Conservation (phyloP, 1,140 invertebrate species). For the Camponotus floridanus region DNA sequence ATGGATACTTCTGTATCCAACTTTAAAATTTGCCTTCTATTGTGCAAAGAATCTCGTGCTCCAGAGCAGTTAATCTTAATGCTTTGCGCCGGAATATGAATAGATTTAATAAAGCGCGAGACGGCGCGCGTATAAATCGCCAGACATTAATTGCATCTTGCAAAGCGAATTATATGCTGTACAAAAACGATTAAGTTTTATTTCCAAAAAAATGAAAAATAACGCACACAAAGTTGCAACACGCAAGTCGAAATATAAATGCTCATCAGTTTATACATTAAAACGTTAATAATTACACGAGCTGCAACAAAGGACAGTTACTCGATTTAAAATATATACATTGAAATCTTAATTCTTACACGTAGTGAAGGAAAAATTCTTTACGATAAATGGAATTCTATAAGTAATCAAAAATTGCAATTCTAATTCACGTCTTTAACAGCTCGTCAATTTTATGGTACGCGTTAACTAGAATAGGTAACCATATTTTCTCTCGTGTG, state of each 20-base stretch:
- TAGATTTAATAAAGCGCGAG: slow-evolving; percentile 45
- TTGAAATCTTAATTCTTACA: background rate
- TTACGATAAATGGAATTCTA: background rate
- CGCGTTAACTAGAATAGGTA: slow-evolving; percentile 35
- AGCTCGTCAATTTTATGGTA: slow-evolving; percentile 28
- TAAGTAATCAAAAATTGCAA: slow-evolving; percentile 36
- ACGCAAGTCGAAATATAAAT: background rate
- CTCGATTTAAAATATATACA: background rate
- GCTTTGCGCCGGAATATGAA: slow-evolving; percentile 28
- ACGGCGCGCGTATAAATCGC: slow-evolving; percentile 29
- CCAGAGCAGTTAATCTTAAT: slow-evolving; percentile 10
- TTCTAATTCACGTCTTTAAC: slow-evolving; percentile 65
- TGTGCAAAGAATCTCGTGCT: slow-evolving; percentile 25
- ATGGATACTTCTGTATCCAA: background rate
- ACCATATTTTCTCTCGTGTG: slow-evolving; percentile 28
- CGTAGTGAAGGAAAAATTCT: background rate
- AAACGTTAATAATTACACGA: slow-evolving; percentile 24
- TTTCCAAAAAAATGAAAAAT: slow-evolving; percentile 1
- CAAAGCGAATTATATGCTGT: background rate
- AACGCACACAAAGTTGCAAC: slow-evolving; percentile 3
- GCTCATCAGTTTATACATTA: background rate
- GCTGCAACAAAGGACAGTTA: background rate
- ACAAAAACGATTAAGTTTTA: slow-evolving; percentile 17
- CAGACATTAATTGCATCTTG: slow-evolving; percentile 40
- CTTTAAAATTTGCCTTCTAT: slow-evolving; percentile 14